Evolutionary conservation across 2,113 vertebrate genomes (phyloP), one percentile per base, ranked within the genome.

Genomic region (Clarias magur): DNA sequence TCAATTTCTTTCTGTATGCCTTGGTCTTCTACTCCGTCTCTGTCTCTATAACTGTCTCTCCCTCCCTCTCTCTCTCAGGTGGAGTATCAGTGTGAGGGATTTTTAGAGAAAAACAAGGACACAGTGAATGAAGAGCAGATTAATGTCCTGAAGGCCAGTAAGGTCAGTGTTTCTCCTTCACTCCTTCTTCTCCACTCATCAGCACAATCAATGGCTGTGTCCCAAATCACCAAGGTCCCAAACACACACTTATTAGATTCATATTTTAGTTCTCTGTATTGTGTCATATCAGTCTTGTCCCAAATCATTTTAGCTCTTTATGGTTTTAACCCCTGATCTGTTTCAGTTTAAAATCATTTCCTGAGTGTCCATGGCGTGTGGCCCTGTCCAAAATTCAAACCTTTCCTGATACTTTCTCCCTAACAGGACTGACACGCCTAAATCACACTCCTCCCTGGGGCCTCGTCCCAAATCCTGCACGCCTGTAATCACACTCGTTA

Each of bases 61-160:
- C 79, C 27, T 65, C 30, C 86, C 59, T 83, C 0, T 57, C 12
- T 63, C 17, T 70, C 56, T 88, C 93, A 99, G 98, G 98, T 99
- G 86, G 98, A 99, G 90, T 99, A 99, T 91, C 98, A 99, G 82
- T 99, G 98, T 92, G 98, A 99, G 38, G 97, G 98, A 30, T 99
- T 99, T 94, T 94, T 99, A 87, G 98, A 97, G 94, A 99, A 99
- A 94, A 99, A 99, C 94, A 99, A 99, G 94, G 98, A 99, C 91
- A 99, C 98, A 0, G 98, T 99, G 90, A 99, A 98, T 92, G 98
- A 98, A 93, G 98, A 99, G 86, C 98, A 99, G 95, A 98, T 99
- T 93, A 96, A 96, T 82, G 97, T 99, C 86, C 92, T 99, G 91
- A 99, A 97, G 91, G 96, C 97, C 93, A 99, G 98, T 96, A 99